Evolutionary conservation across 2,113 vertebrate genomes (phyloP), one percentile per base, ranked within the genome.

Genomic region (Forbesichthys agassizii): DNA sequence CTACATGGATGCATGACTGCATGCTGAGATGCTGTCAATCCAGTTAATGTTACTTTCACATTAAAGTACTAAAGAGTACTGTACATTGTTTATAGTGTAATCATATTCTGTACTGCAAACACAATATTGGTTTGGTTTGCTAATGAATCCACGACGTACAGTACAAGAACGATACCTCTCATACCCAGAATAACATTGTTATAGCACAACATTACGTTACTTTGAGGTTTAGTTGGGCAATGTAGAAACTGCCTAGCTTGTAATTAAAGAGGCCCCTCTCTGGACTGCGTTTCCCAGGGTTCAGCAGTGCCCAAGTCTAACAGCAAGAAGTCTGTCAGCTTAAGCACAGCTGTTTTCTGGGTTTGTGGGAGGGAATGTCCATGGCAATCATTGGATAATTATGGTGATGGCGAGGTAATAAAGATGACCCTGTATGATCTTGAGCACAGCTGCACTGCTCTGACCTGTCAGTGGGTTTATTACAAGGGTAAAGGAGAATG

Each of bases 341-440:
- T 58, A 13, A 55, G 71, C 61, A 84, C 88, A 92, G 87, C 83
- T 91, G 89, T 85, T 87, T 42, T 84, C 78, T 67, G 64, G 61
- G 69, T 71, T 72, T 81, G 78, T 57, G 62, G 48, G 67, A 33
- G 27, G 64, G 63, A 72, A 84, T 20, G 64, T 72, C 69, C n/a
- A 9, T 42, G 58, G 69, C 79, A 83, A 85, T 78, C 61, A 88
- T 78, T 77, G 73, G 7, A 11, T 84, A 88, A 89, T 91, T 81
- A 89, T 79, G 75, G 86, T 80, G 77, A 82, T 73, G 75, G 77
- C 16, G 33, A 77, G 76, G 79, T 70, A 58, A 78, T 79, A 77
- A 81, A 80, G 68, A 72, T 61, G 75, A 72, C 71, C 68, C 53
- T 65, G 47, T 61, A 66, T 49, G 9, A 69, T 74, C 66, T 14